Conservation (phyloP, 2,888 invertebrate species). For the Ectemnius cavifrons region DNA sequence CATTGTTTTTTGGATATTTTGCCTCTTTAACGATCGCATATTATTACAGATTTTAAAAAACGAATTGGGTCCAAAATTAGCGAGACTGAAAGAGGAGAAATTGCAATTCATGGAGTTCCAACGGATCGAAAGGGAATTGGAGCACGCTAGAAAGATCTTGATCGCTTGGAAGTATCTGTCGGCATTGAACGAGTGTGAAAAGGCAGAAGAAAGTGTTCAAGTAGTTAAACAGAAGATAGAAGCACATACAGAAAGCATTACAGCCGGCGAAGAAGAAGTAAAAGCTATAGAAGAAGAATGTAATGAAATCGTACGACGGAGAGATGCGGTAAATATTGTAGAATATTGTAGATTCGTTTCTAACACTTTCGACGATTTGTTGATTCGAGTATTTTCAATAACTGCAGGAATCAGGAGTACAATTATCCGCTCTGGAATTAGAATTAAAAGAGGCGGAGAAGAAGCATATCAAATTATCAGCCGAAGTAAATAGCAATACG, state of each 20-base stretch:
- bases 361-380: background rate
- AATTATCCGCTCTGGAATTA: slow-evolving; percentile 83
- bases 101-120: slow-evolving; percentile 92
- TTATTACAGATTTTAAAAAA: slow-evolving; percentile 83
- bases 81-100: slow-evolving; percentile 91
- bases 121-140: slow-evolving; percentile 90
- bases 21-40: background rate
- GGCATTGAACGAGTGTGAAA: slow-evolving; percentile 79
- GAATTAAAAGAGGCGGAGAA: slow-evolving; percentile 83
- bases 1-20: no score
- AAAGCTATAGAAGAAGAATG: slow-evolving; percentile 81
- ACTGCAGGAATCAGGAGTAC: slow-evolving; percentile 83
- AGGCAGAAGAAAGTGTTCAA: slow-evolving; percentile 80
- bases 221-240: slow-evolving; percentile 81
- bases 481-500: slow-evolving; percentile 83
- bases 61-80: slow-evolving; percentile 93
- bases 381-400: slow-evolving; percentile 38
- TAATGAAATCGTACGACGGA: slow-evolving; percentile 82
- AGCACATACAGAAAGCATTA: slow-evolving; percentile 80
- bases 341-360: no score
- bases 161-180: slow-evolving; percentile 86
- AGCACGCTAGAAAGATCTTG: slow-evolving; percentile 87
- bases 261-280: slow-evolving; percentile 80
- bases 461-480: slow-evolving; percentile 83
- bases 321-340: slow-evolving; percentile 82